These are phyloP conservation scores for Nezara viridula DNA, from an alignment of 2,888 invertebrate genomes.

Conservation along the genomic window DNA sequence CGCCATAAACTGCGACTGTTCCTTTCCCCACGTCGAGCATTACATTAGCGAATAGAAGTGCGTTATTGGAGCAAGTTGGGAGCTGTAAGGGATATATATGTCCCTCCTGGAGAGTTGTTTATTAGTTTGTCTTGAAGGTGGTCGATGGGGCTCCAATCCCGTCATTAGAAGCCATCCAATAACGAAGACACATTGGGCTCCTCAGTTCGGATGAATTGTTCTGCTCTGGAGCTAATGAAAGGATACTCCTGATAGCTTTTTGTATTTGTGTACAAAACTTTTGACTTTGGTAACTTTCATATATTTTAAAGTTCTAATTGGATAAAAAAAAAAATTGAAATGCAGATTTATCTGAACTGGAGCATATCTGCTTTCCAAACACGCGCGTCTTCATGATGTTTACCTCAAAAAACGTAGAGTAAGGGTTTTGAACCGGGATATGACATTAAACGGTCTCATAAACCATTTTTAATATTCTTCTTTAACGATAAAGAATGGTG, in stretches of 20 bases:
- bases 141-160: slow-evolving; percentile 12
- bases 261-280: too few relatives aligned
- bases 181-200: slow-evolving; percentile 3
- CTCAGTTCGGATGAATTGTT: neutral
- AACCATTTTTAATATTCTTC: too few relatives aligned
- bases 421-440: too few relatives aligned
- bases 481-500: too few relatives aligned
- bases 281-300: too few relatives aligned
- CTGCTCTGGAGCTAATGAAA: neutral
- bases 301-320: too few relatives aligned
- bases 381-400: too few relatives aligned
- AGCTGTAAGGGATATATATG: slow-evolving; percentile 41
- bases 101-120: slow-evolving; percentile 38
- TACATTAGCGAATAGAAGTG: slow-evolving; percentile 25
- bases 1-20: neutral
- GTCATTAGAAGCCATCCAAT: neutral
- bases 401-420: too few relatives aligned
- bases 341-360: too few relatives aligned
- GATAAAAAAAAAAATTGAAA: too few relatives aligned
- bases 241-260: neutral
- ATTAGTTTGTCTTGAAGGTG: slow-evolving; percentile 38
- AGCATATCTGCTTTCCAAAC: too few relatives aligned
- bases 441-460: too few relatives aligned
- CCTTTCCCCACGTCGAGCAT: neutral
- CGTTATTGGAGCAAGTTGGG: slow-evolving; percentile 41